Conservation (phyloP, 1,140 invertebrate genomes). For the Littorina saxatilis region DNA sequence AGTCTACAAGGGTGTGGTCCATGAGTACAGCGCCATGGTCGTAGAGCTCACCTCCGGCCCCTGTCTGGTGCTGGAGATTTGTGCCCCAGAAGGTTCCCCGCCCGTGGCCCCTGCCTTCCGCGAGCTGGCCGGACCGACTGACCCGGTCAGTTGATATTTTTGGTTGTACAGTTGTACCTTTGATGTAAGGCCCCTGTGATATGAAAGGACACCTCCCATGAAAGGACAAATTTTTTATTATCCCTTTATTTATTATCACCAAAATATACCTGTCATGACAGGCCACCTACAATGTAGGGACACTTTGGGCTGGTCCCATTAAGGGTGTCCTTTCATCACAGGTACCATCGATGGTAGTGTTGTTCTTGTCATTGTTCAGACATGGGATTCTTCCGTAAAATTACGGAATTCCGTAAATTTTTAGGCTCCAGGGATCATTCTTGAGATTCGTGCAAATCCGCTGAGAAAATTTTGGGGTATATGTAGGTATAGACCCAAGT, state of each 20-base stretch:
- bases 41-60: constrained; percentile 87
- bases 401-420: too few species aligned
- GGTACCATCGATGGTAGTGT: neutral
- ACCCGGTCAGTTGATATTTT: constrained; percentile 83
- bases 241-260: neutral
- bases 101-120: constrained; percentile 82
- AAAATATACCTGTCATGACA: too few species aligned
- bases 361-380: neutral
- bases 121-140: constrained; percentile 89
- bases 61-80: constrained; percentile 91
- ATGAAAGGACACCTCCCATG: neutral
- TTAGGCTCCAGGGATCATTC: too few species aligned
- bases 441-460: too few species aligned
- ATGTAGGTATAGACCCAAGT: too few species aligned
- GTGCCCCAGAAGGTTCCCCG: constrained; percentile 78
- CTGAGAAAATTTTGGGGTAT: too few species aligned
- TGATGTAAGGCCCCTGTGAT: too few species aligned
- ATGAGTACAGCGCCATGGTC: constrained; percentile 81
- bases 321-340: too few species aligned
- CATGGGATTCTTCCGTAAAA: too few species aligned
- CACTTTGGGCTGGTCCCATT: too few species aligned
- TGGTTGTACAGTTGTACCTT: neutral
- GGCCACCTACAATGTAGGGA: too few species aligned
- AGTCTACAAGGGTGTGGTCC: constrained; percentile 85
- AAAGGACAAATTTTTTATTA: neutral